Conservation (phyloP, 2,113 vertebrate species). For the Phoenicopterus ruber region DNA sequence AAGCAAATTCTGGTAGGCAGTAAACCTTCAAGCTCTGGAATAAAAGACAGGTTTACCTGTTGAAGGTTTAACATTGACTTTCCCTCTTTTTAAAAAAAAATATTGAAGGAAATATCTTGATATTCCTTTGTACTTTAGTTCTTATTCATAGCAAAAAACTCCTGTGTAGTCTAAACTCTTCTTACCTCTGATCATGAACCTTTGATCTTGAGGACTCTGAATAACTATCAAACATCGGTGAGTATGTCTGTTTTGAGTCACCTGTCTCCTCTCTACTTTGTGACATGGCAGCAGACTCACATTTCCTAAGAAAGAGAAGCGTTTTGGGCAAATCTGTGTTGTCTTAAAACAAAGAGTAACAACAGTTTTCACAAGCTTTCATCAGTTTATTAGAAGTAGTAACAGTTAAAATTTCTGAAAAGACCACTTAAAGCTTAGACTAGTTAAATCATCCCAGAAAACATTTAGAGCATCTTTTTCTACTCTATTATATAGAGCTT, state of each 20-base stretch:
- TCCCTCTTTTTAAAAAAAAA: not conserved
- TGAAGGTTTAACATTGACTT: not conserved
- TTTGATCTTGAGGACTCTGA: slow-evolving; percentile 82
- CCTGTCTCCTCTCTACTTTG: slow-evolving; percentile 58
- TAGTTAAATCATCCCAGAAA: not conserved
- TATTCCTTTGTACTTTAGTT: not conserved
- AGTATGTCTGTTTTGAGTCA: slow-evolving; percentile 69
- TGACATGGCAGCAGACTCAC: slow-evolving; percentile 60
- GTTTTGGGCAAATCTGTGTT: not conserved
- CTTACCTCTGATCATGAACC: slow-evolving; percentile 82
- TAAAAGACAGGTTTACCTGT: not conserved
- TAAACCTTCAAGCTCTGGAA: not conserved
- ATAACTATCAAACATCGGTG: slow-evolving; percentile 74
- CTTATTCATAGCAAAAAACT: not conserved
- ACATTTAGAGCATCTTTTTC: not conserved
- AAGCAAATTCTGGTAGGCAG: not conserved
- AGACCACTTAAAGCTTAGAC: not conserved
- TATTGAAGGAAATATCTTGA: not conserved
- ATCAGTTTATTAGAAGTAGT: not conserved
- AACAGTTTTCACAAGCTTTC: not conserved
- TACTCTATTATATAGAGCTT: not conserved
- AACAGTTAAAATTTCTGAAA: not conserved
- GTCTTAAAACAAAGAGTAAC: not conserved
- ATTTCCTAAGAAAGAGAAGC: slow-evolving; percentile 69
- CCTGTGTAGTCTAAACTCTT: not conserved